Evolutionary conservation across 2,888 invertebrate species (phyloP).

Genomic region (Dicyrtoma fusca): DNA sequence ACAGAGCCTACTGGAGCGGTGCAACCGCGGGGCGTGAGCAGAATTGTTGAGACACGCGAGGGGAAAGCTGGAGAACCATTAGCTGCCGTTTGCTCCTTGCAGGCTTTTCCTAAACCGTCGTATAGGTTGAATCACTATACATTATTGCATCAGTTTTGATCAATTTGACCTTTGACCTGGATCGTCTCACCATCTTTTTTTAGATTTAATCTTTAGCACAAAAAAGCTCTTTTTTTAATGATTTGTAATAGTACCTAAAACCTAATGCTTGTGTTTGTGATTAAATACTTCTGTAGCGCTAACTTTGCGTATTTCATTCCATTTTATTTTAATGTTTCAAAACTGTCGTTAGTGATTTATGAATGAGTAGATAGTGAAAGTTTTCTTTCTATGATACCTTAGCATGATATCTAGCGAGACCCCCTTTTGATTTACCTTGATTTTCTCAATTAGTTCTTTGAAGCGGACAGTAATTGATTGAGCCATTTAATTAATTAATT

Average conservation of each 20-base stretch:
- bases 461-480: no score
- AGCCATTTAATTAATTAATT: no score
- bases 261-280: no score
- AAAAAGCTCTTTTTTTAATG: no score
- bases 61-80: conserved; percentile 50
- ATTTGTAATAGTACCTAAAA: no score
- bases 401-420: not conserved
- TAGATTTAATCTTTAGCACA: no score
- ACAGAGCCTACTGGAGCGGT: conserved; percentile 58
- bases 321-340: not conserved
- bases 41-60: conserved; percentile 57
- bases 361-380: no score
- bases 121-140: conserved; percentile 67
- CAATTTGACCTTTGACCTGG: conserved; percentile 18
- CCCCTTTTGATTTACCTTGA: not conserved
- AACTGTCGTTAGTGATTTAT: not conserved
- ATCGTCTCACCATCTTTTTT: no score
- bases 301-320: not conserved
- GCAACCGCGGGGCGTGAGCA: conserved; percentile 56
- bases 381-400: no score
- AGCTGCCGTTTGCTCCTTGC: conserved; percentile 69
- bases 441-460: no score
- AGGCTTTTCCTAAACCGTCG: conserved; percentile 73
- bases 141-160: no score
- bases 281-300: no score